A percentile compares a stretch with the other conserved stretches of the same genome.
phyloP scores from a whole-genome alignment of 2,113 vertebrate genomes.

The Heterotis niloticus region DNA sequence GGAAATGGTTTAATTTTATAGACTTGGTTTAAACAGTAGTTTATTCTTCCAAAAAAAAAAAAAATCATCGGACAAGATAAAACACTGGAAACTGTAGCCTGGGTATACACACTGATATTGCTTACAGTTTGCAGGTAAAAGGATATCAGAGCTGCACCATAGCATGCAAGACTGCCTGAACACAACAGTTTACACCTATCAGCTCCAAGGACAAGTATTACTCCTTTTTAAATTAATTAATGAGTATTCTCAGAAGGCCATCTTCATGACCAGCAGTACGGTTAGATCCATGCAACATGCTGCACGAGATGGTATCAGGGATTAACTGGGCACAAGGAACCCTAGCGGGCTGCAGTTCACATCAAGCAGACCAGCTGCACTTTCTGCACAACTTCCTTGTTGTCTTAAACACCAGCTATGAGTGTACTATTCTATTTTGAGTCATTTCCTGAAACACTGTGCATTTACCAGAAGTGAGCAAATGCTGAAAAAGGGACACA shows the following conservation, averaged over 20 bases:
- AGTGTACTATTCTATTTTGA: conserved; percentile 46
- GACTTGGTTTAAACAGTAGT: no score
- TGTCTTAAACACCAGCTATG: conserved; percentile 28
- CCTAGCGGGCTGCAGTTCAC: background rate
- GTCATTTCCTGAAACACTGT: conserved; percentile 43
- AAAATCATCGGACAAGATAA: no score
- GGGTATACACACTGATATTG: no score
- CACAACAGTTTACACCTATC: no score
- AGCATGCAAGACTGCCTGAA: no score
- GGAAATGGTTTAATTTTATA: no score
- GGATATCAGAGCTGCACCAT: no score
- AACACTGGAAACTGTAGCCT: no score
- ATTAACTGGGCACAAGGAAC: background rate
- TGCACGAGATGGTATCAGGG: background rate
- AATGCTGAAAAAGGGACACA: background rate
- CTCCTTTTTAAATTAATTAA: no score
- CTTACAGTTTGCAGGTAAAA: no score
- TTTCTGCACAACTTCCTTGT: conserved; percentile 44
- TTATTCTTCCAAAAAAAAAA: no score
- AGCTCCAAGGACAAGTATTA: no score
- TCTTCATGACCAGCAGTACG: background rate
- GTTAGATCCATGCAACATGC: background rate
- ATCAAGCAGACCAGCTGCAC: conserved; percentile 3
- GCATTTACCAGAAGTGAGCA: conserved; percentile 35
- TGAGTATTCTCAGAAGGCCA: background rate